A percentile compares a stretch with the other conserved stretches of the same genome.
Conservation (phyloP, 2,888 invertebrate genomes). For the Acanthopleura granulata region DNA sequence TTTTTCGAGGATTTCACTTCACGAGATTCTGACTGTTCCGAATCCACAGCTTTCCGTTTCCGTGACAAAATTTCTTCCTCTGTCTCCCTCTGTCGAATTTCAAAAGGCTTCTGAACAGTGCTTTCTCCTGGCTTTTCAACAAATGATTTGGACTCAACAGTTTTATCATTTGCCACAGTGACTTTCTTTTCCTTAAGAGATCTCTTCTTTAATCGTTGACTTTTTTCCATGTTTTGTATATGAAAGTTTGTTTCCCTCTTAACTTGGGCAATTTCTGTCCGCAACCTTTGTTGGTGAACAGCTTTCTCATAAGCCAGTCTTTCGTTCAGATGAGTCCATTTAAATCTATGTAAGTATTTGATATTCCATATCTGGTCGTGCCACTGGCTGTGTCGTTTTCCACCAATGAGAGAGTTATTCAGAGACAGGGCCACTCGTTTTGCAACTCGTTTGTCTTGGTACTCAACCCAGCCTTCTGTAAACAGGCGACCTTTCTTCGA, state of each 20-base stretch:
- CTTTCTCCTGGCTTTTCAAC: neutral
- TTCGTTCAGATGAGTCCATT: constrained; percentile 96
- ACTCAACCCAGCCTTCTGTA: constrained; percentile 95
- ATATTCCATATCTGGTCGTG: constrained; percentile 95
- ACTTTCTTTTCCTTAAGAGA: constrained; percentile 23
- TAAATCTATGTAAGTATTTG: constrained; percentile 92
- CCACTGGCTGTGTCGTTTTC: constrained; percentile 70
- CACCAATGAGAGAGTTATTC: constrained; percentile 79
- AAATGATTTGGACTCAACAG: constrained; percentile 10
- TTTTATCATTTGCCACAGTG: constrained; percentile 25
- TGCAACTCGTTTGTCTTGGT: constrained; percentile 87
- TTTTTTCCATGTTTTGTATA: constrained; percentile 80
- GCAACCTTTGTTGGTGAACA: constrained; percentile 86
- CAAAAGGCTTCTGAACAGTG: constrained; percentile 33
- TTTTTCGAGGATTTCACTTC: constrained; percentile 25
- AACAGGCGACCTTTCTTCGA: constrained; percentile 44
- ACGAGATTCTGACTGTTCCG: neutral
- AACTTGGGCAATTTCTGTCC: constrained; percentile 90
- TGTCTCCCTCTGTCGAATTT: constrained; percentile 48
- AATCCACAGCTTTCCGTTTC: constrained; percentile 31
- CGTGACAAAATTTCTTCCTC: constrained; percentile 50
- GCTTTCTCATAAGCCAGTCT: constrained; percentile 92
- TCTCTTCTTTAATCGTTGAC: constrained; percentile 50
- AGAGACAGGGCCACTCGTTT: constrained; percentile 85
- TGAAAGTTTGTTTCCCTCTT: constrained; percentile 87